These are phyloP conservation scores for Cotesia glomerata DNA, from an alignment of 1,140 invertebrate genomes.

Conservation along the genomic window DNA sequence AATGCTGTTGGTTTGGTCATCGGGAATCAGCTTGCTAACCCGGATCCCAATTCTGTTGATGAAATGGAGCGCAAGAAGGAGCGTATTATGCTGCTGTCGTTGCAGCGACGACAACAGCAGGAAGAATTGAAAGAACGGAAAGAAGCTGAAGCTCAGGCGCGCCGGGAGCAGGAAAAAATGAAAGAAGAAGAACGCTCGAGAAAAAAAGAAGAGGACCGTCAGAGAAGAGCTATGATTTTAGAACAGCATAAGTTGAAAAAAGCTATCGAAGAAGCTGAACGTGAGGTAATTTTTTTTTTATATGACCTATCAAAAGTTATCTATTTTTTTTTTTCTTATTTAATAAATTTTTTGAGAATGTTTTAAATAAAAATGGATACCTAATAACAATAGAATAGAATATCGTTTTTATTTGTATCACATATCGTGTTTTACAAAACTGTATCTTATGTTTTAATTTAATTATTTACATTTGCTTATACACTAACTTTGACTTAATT, in stretches of 20 bases:
- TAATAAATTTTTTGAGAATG: too few species aligned
- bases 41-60: conserved; percentile 77
- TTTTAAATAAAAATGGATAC: too few species aligned
- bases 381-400: too few species aligned
- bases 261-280: conserved; percentile 88
- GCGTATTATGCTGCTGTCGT: conserved; percentile 82
- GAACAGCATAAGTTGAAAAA: conserved; percentile 96
- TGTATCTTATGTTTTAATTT: too few species aligned
- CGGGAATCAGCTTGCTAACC: conserved; percentile 70
- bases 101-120: conserved; percentile 86
- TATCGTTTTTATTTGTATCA: too few species aligned
- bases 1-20: conserved; percentile 72
- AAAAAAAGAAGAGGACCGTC: conserved; percentile 91
- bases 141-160: conserved; percentile 82
- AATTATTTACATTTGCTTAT: too few species aligned
- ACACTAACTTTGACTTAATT: too few species aligned
- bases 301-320: not conserved
- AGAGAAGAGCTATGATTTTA: conserved; percentile 84
- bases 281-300: conserved; percentile 69
- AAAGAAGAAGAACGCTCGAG: conserved; percentile 84
- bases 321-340: not conserved
- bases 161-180: conserved; percentile 77
- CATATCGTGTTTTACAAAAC: too few species aligned
- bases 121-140: conserved; percentile 85
- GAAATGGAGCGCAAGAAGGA: conserved; percentile 92